Base-by-base conservation (phyloP, 2,888 invertebrate genomes). In the Abrostola tripartita region DNA sequence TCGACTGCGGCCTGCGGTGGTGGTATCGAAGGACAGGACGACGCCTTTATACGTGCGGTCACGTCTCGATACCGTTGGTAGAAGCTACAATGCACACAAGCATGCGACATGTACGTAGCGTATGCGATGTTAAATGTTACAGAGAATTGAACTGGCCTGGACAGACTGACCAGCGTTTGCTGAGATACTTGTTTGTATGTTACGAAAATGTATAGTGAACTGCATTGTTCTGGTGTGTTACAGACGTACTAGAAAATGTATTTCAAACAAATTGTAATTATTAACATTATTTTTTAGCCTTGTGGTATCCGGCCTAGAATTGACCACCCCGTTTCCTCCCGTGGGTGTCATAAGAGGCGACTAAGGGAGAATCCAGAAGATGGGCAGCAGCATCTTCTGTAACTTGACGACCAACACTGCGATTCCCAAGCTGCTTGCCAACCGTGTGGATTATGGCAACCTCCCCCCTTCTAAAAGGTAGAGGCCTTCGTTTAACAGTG, bases 31-130 rank as follows among this genome's bases (percentile, higher is more conserved):
- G 97, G 97, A 92, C 97, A 97, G 94, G 97, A 97, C 86, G 96
- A 96, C 90, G 97, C 97, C 96, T 97, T 97, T 95, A 98, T 98
- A 95, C 98, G 97, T 93, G 97, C 97, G 93, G 97, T 97, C 94
- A 98, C 96, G 95, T 97, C 97, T 94, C 96, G 96, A 95, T 97
- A 97, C 94, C 97, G 97, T 95, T 97, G 96, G 96, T 97, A 97
- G 96, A 98, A 98, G 96, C 98, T 98, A 95, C 92, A 81, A 88
- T 87, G 89, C 87, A 90, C 83, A 88, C 84, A 88, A 85, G 81
- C 85, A 85, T 85, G 85, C 81, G 63, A 79, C 71, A 78, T 78
- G 71, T 86, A 83, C 73, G 78, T 66, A 68, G 62, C 79, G 53
- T 53, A 76, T 72, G 71, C 60, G 52, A 73, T 73, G 73, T 74